Evolutionary conservation across 2,797 vertebrate genomes (phyloP).

Genomic region (Protosalanx chinensis): DNA sequence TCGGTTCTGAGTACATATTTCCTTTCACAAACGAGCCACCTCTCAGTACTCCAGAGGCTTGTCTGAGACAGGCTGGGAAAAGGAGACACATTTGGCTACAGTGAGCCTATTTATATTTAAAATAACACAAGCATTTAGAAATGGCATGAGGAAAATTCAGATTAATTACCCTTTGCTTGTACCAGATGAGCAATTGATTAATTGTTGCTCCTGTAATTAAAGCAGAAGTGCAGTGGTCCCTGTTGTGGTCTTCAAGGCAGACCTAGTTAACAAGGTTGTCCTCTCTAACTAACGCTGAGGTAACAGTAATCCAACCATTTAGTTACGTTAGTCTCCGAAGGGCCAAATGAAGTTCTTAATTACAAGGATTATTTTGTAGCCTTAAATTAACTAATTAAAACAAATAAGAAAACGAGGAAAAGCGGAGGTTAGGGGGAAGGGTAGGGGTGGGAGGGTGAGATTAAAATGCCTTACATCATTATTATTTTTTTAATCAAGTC

Average conservation of each 20-base stretch:
- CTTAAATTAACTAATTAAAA: constrained; percentile 62
- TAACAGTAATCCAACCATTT: constrained; percentile 23
- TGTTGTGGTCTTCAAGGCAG: constrained; percentile 30
- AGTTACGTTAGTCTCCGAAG: constrained; percentile 42
- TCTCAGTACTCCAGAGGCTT: not conserved
- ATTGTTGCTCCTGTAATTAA: constrained; percentile 59
- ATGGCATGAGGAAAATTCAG: constrained; percentile 38
- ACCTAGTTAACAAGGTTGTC: constrained; percentile 46
- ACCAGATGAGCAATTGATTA: constrained; percentile 61
- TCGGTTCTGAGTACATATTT: too few species aligned
- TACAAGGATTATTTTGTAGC: constrained; percentile 52
- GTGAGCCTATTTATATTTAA: constrained; percentile 15
- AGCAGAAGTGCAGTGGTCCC: constrained; percentile 42
- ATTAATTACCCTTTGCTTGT: constrained; percentile 35
- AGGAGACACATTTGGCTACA: not conserved
- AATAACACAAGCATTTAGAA: constrained; percentile 27
- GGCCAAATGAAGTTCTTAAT: constrained; percentile 50
- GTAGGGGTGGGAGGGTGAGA: constrained; percentile 22
- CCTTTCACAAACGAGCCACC: too few species aligned
- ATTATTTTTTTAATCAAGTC: not conserved
- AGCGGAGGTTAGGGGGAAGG: constrained; percentile 26
- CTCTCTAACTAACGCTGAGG: constrained; percentile 37
- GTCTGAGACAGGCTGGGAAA: not conserved
- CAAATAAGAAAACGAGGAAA: constrained; percentile 48
- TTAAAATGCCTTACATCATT: not conserved